Conservation (phyloP, 2,797 vertebrate genomes). For the Chelidonichthys spinosus region DNA sequence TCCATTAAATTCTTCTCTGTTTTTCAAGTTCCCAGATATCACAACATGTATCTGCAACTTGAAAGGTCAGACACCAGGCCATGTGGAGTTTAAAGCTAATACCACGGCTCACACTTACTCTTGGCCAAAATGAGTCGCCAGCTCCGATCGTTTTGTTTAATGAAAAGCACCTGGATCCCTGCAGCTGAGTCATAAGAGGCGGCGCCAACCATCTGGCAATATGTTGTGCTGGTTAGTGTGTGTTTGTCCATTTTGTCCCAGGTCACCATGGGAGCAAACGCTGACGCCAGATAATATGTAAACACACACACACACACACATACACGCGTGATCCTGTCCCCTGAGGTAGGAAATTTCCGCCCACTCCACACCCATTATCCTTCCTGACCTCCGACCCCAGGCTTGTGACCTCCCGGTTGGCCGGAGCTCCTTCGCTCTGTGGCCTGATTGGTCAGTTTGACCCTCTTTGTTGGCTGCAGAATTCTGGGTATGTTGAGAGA, state of each 20-base stretch:
- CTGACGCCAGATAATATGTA: constrained; percentile 78
- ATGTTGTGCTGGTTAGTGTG: constrained; percentile 32
- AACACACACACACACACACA: constrained; percentile 61
- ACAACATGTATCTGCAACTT: neutral
- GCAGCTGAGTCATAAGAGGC: constrained; percentile 38
- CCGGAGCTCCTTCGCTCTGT: constrained; percentile 48
- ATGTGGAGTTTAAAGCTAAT: neutral
- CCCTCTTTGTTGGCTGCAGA: constrained; percentile 70
- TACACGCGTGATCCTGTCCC: constrained; percentile 55
- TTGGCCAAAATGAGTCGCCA: neutral
- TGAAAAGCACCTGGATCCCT: constrained; percentile 11
- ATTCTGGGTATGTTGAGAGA: constrained; percentile 53
- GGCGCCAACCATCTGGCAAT: constrained; percentile 50
- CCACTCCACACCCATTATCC: constrained; percentile 81
- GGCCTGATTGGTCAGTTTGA: constrained; percentile 71
- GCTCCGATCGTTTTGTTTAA: constrained; percentile 13
- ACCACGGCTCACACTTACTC: neutral
- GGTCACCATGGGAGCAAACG: constrained; percentile 72
- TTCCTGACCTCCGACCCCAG: constrained; percentile 69
- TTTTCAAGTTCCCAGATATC: constrained; percentile 46
- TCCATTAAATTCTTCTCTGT: neutral
- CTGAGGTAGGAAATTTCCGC: constrained; percentile 79
- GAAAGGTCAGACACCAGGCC: neutral
- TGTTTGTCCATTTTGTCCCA: constrained; percentile 61
- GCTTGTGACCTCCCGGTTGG: constrained; percentile 78